Evolutionary conservation across 2,888 invertebrate genomes (phyloP), one percentile per base, ranked within the genome.

Genomic region (Patella ulyssiponensis): DNA sequence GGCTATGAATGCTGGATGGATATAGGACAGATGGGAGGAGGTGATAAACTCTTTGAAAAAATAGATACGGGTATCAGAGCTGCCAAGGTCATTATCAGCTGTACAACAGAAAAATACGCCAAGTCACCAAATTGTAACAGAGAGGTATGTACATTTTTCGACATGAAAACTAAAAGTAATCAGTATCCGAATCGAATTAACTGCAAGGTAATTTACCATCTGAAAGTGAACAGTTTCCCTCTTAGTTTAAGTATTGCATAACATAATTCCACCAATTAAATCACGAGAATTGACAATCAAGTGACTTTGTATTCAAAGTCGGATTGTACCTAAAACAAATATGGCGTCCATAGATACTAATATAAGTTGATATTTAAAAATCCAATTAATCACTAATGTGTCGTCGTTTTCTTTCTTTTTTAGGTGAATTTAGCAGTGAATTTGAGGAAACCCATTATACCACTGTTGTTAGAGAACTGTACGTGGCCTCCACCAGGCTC

Each of bases 1-100:
- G 90, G 90, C 15, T 90, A 86, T 78, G 83, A 84, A 54, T 89
- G 90, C 78, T 91, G 91, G 91, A 87, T 91, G 88, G 91, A 91
- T 81, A 86, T 90, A 70, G 91, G 91, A 54, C 90, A 91, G 81
- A 91, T 91, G 91, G 91, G 91, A 20, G 91, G 91, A 1, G 91
- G 91, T 20, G 91, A 91, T 81, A 91, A 90, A 78, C 83, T 90
- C 69, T 90, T 88, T 80, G 86, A 86, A 72, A 90, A 90, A 78
- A 91, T 91, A 58, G 91, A 91, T 81, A 76, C 80, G 17, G 91
- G 91, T 7, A 88, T 91, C 64, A 76, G 90, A 64, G 86, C 81
- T 15, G 89, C 90, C 11, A 90, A 89, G 81, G 84, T 90, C 23
- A 83, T 89, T 27, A 82, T 90, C 33, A 86, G 87, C 71, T 88